Evolutionary conservation across 2,113 vertebrate species (phyloP), one percentile per base, ranked within the genome.

Genomic region (Rhinichthys klamathensis): DNA sequence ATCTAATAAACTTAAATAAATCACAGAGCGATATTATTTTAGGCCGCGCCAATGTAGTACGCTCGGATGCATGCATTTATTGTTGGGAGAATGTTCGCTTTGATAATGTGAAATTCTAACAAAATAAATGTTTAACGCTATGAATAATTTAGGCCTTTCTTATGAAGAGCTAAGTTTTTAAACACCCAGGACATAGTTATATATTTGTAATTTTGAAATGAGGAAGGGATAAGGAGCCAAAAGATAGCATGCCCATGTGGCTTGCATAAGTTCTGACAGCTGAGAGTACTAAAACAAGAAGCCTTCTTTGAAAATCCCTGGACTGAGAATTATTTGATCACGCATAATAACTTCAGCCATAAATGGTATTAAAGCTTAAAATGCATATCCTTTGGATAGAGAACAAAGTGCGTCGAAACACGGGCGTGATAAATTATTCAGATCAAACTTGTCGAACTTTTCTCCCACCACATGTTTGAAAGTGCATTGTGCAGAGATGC

Each of bases 371-470:
- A 93, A 92, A 93, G 90, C 91, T 91, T 90, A 93, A 93, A 92
- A 91, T 90, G 83, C 70, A 49, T 87, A 91, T 93, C 90, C 86
- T 91, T 92, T 94, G 92, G 92, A 92, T 85, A 21, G 15, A 92
- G 92, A 94, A 94, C 93, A 95, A 95, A 94, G 93, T 87, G 85
- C 90, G 84, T 82, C 32, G 90, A 92, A 91, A 93, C 92, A 92
- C 87, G 83, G 87, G 80, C 85, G 51, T 92, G 84, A 93, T 95
- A 90, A 94, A 94, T 95, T 91, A 95, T 95, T 95, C 93, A 95
- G 86, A 87, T 90, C 91, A 86, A 87, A 92, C 91, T 91, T 89
- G 91, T 92, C 86, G 23, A 89, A 91, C 88, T 87, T 87, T 89
- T 88, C 82, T 82, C 75, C 81, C 67, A 82, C 88, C 87, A 88